Conservation (phyloP, 2,113 vertebrate species). For the Oxyruncus cristatus region DNA sequence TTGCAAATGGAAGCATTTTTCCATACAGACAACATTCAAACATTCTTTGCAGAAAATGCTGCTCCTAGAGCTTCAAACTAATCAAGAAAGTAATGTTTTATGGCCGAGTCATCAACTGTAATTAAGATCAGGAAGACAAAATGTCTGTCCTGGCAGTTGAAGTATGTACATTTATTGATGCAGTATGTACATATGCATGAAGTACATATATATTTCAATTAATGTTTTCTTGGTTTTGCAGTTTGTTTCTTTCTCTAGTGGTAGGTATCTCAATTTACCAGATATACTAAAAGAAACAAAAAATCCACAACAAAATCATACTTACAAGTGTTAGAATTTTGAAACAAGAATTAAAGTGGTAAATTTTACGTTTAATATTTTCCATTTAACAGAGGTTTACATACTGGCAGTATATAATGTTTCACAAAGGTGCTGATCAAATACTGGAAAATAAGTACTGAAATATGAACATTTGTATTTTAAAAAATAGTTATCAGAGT, state of each 20-base stretch:
- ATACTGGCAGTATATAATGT: neutral
- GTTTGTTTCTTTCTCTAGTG: neutral
- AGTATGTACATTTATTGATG: neutral
- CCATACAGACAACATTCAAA: neutral
- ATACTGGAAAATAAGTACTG: neutral
- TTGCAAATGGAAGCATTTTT: neutral
- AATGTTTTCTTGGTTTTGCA: neutral
- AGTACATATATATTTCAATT: neutral
- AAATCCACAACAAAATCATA: neutral
- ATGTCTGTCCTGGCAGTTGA: neutral
- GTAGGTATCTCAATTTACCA: neutral
- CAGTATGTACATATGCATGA: neutral
- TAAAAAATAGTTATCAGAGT: neutral
- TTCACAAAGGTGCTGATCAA: neutral
- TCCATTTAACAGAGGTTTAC: neutral
- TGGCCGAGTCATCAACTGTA: neutral
- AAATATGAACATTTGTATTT: neutral
- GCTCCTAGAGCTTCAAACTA: neutral
- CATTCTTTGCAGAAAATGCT: neutral
- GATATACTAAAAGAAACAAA: neutral
- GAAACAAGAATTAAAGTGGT: neutral
- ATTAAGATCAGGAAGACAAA: neutral
- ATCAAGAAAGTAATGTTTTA: neutral
- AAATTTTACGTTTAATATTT: neutral
- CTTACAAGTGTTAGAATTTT: neutral